A percentile compares a stretch with the other conserved stretches of the same genome.
These are phyloP conservation scores for Ectropis crepuscularia DNA, from an alignment of 2,888 invertebrate species.

Conservation along the genomic window DNA sequence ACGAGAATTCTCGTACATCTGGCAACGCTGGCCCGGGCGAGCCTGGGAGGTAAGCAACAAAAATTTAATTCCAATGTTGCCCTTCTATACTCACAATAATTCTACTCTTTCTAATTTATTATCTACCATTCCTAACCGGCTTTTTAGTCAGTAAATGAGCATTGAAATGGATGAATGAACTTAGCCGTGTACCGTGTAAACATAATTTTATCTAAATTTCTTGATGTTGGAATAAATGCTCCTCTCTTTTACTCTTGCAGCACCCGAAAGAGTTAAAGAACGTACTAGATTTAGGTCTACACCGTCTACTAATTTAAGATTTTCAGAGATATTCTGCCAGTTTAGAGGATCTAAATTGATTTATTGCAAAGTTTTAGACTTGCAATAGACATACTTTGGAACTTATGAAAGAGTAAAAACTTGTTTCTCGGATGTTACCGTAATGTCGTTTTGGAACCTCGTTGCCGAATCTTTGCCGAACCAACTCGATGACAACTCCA, in stretches of 20 bases:
- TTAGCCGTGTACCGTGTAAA: no score
- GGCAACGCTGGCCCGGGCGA: constrained; percentile 48
- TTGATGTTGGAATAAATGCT: no score
- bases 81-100: constrained; percentile 22
- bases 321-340: no score
- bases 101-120: constrained; percentile 20
- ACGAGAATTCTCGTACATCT: no score
- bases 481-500: constrained; percentile 77
- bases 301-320: no score
- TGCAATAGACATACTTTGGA: neutral
- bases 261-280: no score
- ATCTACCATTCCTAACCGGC: no score
- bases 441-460: constrained; percentile 50
- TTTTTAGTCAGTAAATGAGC: no score
- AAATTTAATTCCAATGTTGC: constrained; percentile 46
- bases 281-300: no score
- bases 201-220: no score
- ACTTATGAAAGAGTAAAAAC: constrained; percentile 4
- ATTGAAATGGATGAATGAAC: no score
- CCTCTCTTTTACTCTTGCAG: no score
- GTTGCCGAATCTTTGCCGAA: constrained; percentile 46
- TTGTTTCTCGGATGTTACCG: constrained; percentile 40
- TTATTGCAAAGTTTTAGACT: neutral
- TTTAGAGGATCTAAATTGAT: neutral
- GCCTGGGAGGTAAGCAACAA: constrained; percentile 46